A percentile compares a stretch with the other conserved stretches of the same genome.
Conservation (phyloP, 2,888 invertebrate genomes). For the Linnaemya tessellans region DNA sequence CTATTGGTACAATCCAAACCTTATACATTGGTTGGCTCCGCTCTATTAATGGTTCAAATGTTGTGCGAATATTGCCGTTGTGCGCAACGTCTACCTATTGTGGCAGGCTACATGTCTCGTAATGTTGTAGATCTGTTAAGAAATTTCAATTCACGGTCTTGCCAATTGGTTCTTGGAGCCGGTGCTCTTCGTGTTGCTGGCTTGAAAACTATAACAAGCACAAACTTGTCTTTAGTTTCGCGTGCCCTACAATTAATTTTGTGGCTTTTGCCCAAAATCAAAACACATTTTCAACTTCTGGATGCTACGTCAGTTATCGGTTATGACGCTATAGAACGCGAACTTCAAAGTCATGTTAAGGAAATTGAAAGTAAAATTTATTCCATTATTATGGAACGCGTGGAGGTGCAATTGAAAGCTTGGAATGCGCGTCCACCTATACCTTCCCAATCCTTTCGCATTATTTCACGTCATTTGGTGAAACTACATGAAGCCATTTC, state of each 20-base stretch:
- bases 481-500: constrained; percentile 96
- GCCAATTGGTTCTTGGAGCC: constrained; percentile 97
- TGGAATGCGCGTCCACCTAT: constrained; percentile 98
- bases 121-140: constrained; percentile 94
- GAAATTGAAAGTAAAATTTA: constrained; percentile 97
- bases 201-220: constrained; percentile 96
- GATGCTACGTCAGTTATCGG: constrained; percentile 83
- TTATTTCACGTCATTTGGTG: constrained; percentile 93
- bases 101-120: constrained; percentile 91
- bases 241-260: constrained; percentile 92
- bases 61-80: constrained; percentile 96
- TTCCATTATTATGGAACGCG: constrained; percentile 93
- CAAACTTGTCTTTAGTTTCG: constrained; percentile 94
- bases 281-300: constrained; percentile 87
- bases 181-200: constrained; percentile 98
- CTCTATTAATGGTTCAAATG: constrained; percentile 93
- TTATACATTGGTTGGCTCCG: constrained; percentile 91
- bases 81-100: constrained; percentile 89
- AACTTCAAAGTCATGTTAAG: constrained; percentile 93
- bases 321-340: constrained; percentile 90
- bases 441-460: constrained; percentile 94
- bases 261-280: constrained; percentile 90
- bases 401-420: constrained; percentile 90
- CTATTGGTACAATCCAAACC: constrained; percentile 88
- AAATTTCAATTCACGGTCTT: constrained; percentile 93